Percentiles rank a stretch among this genome's conserved stretches.
These are phyloP conservation scores for Synergus laeviventris DNA, from an alignment of 2,888 invertebrate species.

Conservation along the genomic window DNA sequence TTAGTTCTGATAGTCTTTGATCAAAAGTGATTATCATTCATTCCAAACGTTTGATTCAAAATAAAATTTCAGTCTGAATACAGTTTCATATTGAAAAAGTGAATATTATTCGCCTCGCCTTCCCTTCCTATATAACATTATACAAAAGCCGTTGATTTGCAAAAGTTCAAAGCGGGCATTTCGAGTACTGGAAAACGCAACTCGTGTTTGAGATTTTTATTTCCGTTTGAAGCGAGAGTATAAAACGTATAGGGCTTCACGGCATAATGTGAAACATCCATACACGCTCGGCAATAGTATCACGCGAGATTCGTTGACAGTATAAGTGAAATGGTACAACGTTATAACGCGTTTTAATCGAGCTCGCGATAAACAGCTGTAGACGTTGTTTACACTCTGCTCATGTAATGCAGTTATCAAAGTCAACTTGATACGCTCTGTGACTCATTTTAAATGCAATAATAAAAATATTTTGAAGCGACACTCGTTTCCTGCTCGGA, in stretches of 20 bases:
- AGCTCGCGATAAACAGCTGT: conserved; percentile 33
- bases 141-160: conserved; percentile 23
- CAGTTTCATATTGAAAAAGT: neutral
- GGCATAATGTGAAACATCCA: conserved; percentile 1
- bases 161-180: conserved; percentile 21
- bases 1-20: neutral
- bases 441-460: conserved; percentile 19
- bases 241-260: neutral
- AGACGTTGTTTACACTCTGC: conserved; percentile 19
- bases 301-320: conserved; percentile 28
- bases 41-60: neutral
- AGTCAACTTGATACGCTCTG: conserved; percentile 32
- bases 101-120: conserved; percentile 5
- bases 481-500: neutral
- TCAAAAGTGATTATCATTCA: neutral
- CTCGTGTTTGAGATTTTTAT: conserved; percentile 13
- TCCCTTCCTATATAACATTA: neutral
- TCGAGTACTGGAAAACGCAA: neutral
- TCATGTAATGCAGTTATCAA: conserved; percentile 31
- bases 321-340: conserved; percentile 23
- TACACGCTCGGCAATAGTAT: neutral
- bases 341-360: conserved; percentile 38
- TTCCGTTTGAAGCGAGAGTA: conserved; percentile 24
- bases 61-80: neutral
- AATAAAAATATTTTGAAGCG: conserved; percentile 28